Conservation (phyloP, 37 sponge, comb jelly and placozoan genomes). For the Cladorhizidae sp. region DNA sequence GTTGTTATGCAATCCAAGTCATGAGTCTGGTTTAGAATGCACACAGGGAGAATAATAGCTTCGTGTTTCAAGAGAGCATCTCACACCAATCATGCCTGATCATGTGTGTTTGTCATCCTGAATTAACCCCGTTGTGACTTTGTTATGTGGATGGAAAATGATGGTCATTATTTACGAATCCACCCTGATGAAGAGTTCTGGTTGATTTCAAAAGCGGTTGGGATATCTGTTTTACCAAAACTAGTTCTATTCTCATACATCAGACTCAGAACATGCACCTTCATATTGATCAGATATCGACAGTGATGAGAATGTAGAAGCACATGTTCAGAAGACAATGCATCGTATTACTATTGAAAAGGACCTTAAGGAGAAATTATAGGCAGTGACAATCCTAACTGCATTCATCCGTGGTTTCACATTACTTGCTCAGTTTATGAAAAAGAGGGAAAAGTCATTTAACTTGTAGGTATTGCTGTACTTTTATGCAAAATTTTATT, state of each 20-base stretch:
- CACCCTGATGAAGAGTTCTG: conserved; percentile 9
- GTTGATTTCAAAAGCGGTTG: neutral
- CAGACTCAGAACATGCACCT: neutral
- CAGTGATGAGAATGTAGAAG: conserved; percentile 3
- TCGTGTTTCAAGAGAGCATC: neutral
- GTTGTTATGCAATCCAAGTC: too few relatives aligned
- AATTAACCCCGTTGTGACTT: neutral
- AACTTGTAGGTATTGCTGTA: neutral
- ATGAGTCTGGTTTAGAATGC: too few relatives aligned
- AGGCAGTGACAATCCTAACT: conserved; percentile 41
- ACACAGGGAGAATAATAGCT: too few relatives aligned
- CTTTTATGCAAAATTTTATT: too few relatives aligned
- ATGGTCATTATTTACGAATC: conserved; percentile 13
- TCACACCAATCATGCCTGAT: neutral
- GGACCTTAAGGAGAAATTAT: conserved; percentile 41
- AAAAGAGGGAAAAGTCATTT: too few relatives aligned
- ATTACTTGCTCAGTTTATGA: conserved; percentile 21
- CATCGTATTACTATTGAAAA: conserved; percentile 23
- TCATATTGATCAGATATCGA: neutral
- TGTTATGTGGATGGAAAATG: neutral
- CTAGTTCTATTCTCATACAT: conserved; percentile 40
- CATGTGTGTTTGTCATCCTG: neutral
- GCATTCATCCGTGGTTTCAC: conserved; percentile 45
- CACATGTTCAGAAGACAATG: neutral
- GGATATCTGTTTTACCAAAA: conserved; percentile 27